Base-by-base conservation (phyloP, 2,113 vertebrate species). In the Odontophorus gujanensis region DNA sequence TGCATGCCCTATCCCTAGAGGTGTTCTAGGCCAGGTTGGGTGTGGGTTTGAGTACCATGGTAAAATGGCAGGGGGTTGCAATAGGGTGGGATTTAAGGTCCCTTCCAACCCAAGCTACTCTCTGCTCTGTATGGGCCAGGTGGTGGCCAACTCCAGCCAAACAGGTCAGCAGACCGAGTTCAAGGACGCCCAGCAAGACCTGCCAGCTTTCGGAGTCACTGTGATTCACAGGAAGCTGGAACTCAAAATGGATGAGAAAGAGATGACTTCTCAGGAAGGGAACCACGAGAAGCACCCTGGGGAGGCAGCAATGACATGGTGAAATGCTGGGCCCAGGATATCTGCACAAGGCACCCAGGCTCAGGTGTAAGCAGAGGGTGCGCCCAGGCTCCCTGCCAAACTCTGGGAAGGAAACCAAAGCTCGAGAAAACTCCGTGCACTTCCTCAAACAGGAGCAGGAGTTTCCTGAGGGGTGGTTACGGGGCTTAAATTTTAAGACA, bases 311-410 rank as follows among this genome's bases (percentile, higher is more conserved):
- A 32, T 0, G 13, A 77, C 20, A 12, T 55, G 34, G 38, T 12
- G 42, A 43, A 73, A 50, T 32, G 7, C 55, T 20, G 12, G 28
- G 63, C 24, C 45, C 58, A n/a, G 51, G 2, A 53, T 69, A 76
- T 20, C 45, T 71, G 55, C 50, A 59, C 38, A 34, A 88, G 47
- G 61, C 22, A 25, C 50, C 38, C 1, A 16, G 79, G 61, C 79
- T 91, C 85, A 95, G 92, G 85, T 94, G 76, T n/a, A 77, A 38
- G 28, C 30, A 81, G 32, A 92, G 62, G 95, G 93, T 32, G 89
- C 2, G 76, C 47, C 69, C 76, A 77, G 90, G 85, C 88, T 88
- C 50, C n/a, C 43, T 72, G 92, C 88, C 96, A 95, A 81, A 59
- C 32, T 66, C 42, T 4, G 47, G 42, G 63, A 73, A 85, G 79